Evolutionary conservation across 2,888 invertebrate genomes (phyloP).

Genomic region (Sussaba pulchella): DNA sequence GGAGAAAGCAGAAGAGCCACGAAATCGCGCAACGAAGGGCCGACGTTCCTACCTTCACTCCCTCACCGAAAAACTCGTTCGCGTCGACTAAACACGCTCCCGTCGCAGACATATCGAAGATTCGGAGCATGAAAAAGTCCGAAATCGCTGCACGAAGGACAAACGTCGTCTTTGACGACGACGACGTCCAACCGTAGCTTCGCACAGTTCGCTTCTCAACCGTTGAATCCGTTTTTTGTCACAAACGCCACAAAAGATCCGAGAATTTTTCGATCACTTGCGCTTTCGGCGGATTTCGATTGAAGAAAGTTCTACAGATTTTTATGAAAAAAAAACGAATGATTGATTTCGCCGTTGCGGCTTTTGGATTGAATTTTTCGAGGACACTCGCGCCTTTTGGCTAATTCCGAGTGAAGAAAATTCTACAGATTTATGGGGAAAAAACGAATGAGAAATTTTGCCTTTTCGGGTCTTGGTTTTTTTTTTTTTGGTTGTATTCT

Average conservation of each 20-base stretch:
- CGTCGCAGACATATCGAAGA: slow-evolving; percentile 16
- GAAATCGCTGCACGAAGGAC: slow-evolving; percentile 61
- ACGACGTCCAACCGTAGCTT: slow-evolving; percentile 19
- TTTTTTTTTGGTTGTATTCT: neutral
- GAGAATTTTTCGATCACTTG: slow-evolving; percentile 28
- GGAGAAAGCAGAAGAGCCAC: slow-evolving; percentile 15
- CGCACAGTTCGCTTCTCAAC: neutral
- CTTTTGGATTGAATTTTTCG: neutral
- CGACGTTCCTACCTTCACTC: too few relatives aligned
- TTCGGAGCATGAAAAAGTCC: slow-evolving; percentile 68
- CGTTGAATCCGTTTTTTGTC: slow-evolving; percentile 47
- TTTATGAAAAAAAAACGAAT: neutral
- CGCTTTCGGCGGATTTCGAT: neutral
- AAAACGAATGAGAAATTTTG: too few relatives aligned
- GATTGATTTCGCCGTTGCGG: neutral
- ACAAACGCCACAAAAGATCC: slow-evolving; percentile 35
- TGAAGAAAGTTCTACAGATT: neutral
- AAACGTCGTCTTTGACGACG: too few relatives aligned
- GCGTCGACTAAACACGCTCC: neutral
- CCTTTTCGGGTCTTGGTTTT: too few relatives aligned
- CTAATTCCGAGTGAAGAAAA: slow-evolving; percentile 2
- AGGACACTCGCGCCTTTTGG: neutral
- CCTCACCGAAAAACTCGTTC: slow-evolving; percentile 63
- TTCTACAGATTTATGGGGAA: neutral
- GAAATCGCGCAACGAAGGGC: too few relatives aligned